These are phyloP conservation scores for Xenopus borealis DNA, from an alignment of 2,113 vertebrate genomes.

Conservation along the genomic window DNA sequence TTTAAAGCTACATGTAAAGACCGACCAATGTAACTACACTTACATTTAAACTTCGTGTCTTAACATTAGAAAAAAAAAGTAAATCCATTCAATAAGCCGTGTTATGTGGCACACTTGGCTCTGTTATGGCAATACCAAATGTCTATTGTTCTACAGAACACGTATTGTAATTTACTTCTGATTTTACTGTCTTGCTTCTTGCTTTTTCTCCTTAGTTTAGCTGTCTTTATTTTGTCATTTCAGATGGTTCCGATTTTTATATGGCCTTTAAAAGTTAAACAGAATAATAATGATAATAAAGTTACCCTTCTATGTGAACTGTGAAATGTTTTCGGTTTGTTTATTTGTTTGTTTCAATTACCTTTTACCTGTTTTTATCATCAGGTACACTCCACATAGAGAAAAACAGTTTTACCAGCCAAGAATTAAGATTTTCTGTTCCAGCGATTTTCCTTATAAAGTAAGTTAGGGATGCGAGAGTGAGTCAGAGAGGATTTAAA, in stretches of 20 bases:
- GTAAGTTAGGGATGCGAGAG: too few relatives aligned
- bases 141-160: not conserved
- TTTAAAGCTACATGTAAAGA: too few relatives aligned
- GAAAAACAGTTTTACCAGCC: too few relatives aligned
- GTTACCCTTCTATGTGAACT: slow-evolving; percentile 7
- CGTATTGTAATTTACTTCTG: slow-evolving; percentile 1
- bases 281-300: slow-evolving; percentile 1
- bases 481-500: too few relatives aligned
- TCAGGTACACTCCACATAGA: too few relatives aligned
- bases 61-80: not conserved
- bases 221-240: slow-evolving; percentile 9
- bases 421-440: too few relatives aligned
- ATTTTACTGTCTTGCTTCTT: not conserved
- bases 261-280: slow-evolving; percentile 7
- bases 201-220: not conserved
- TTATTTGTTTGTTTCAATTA: not conserved
- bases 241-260: slow-evolving; percentile 11
- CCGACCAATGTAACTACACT: too few relatives aligned
- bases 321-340: not conserved
- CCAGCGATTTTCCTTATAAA: too few relatives aligned
- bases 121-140: not conserved
- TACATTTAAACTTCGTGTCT: not conserved
- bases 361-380: not conserved
- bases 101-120: not conserved
- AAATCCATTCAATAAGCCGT: not conserved